Evolutionary conservation across 2,888 invertebrate genomes (phyloP).

Genomic region (Parelbella ahira): DNA sequence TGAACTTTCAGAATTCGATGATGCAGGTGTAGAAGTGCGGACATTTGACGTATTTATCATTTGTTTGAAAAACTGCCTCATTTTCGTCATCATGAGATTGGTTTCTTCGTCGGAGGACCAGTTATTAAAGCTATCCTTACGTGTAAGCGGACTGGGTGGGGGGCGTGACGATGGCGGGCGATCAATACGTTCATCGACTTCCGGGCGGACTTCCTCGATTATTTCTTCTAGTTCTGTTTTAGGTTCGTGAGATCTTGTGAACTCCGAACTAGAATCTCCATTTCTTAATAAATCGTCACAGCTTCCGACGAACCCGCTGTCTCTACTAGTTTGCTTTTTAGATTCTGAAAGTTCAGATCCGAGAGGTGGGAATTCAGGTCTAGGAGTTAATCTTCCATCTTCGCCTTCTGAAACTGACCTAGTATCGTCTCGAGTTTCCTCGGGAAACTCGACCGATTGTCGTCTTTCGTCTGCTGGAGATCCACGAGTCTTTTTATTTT

Average conservation of each 20-base stretch:
- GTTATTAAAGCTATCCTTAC: constrained; percentile 95
- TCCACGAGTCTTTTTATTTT: constrained; percentile 84
- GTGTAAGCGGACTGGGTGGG: constrained; percentile 82
- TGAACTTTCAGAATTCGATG: constrained; percentile 80
- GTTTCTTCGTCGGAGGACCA: constrained; percentile 97
- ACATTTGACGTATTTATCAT: constrained; percentile 87
- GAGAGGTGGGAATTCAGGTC: constrained; percentile 82
- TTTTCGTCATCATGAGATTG: constrained; percentile 96
- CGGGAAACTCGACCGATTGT: constrained; percentile 82
- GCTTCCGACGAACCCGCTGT: constrained; percentile 94
- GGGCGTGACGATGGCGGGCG: constrained; percentile 75
- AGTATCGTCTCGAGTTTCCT: constrained; percentile 80
- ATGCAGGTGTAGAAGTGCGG: constrained; percentile 74
- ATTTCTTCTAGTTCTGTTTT: constrained; percentile 81
- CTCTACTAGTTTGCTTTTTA: constrained; percentile 90
- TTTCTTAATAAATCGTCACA: constrained; percentile 91
- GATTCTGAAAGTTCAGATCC: constrained; percentile 82
- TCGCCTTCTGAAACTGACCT: constrained; percentile 83
- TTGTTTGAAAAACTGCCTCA: constrained; percentile 95
- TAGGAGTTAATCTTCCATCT: constrained; percentile 84
- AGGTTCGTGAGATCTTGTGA: constrained; percentile 71
- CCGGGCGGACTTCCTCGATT: constrained; percentile 80
- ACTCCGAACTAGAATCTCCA: constrained; percentile 77
- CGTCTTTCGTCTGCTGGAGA: constrained; percentile 83
- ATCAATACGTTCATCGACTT: constrained; percentile 71